Evolutionary conservation across 1,140 invertebrate species (phyloP).

Genomic region (Sitophilus oryzae): DNA sequence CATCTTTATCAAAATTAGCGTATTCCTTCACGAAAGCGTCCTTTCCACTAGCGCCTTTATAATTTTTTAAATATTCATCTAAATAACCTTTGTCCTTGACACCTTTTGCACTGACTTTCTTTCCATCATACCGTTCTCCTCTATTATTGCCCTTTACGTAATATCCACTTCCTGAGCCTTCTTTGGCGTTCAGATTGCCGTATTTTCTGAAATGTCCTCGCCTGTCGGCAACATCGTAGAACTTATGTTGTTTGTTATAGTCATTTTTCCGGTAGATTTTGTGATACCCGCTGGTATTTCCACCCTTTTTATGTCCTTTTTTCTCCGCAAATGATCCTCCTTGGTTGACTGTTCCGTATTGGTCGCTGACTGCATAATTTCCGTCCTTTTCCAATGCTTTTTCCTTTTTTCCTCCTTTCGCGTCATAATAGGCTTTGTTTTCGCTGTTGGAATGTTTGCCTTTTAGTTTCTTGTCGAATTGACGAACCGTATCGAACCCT

Average conservation of each 20-base stretch:
- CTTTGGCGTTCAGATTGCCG: slow-evolving; percentile 45
- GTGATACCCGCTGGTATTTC: slow-evolving; percentile 63
- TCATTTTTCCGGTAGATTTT: slow-evolving; percentile 69
- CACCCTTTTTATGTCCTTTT: slow-evolving; percentile 57
- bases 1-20: slow-evolving; percentile 20
- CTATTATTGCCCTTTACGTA: slow-evolving; percentile 45
- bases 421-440: slow-evolving; percentile 45
- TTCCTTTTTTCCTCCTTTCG: slow-evolving; percentile 40
- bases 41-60: slow-evolving; percentile 15
- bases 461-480: slow-evolving; percentile 45
- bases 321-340: slow-evolving; percentile 45
- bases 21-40: slow-evolving; percentile 25
- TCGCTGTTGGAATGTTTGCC: slow-evolving; percentile 44
- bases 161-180: slow-evolving; percentile 45
- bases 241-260: slow-evolving; percentile 66
- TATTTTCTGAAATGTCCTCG: slow-evolving; percentile 57
- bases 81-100: slow-evolving; percentile 24
- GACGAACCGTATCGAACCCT: slow-evolving; percentile 41
- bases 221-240: slow-evolving; percentile 63
- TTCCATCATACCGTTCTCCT: slow-evolving; percentile 19
- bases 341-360: slow-evolving; percentile 39
- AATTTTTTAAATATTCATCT: slow-evolving; percentile 20
- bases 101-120: slow-evolving; percentile 24
- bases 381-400: slow-evolving; percentile 43
- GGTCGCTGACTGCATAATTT: slow-evolving; percentile 42